phyloP scores from a whole-genome alignment of 2,888 invertebrate genomes.

The Mesorhabditis sp. region DNA sequence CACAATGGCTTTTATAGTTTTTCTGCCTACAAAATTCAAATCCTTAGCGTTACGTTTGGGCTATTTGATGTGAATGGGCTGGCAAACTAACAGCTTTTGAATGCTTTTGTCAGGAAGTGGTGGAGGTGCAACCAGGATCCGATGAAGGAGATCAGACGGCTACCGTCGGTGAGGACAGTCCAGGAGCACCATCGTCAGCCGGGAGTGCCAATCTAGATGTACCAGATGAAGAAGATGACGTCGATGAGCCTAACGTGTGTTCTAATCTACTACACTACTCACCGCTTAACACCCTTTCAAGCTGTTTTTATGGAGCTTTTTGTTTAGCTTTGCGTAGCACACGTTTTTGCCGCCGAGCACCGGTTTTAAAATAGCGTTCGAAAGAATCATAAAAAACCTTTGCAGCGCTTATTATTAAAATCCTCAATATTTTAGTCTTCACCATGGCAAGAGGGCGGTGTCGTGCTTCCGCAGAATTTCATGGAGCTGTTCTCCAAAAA shows the following conservation, averaged over 20 bases:
- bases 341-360: no score
- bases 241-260: background rate
- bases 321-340: background rate
- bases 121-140: background rate
- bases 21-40: no score
- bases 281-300: no score
- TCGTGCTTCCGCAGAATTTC: background rate
- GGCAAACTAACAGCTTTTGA: no score
- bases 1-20: no score
- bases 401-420: background rate
- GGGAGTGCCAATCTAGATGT: background rate
- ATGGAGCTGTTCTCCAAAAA: background rate
- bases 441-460: background rate
- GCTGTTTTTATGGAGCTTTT: background rate
- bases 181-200: conserved; percentile 3
- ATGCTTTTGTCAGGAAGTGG: background rate
- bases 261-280: background rate
- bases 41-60: no score
- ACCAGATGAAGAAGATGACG: background rate
- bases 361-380: no score
- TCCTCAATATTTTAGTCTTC: background rate
- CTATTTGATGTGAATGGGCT: no score
- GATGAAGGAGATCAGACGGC: background rate
- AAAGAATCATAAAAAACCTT: no score
- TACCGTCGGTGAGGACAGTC: conserved; percentile 2